Conservation (phyloP, 2,888 invertebrate genomes). For the Meteorus cinctellus region DNA sequence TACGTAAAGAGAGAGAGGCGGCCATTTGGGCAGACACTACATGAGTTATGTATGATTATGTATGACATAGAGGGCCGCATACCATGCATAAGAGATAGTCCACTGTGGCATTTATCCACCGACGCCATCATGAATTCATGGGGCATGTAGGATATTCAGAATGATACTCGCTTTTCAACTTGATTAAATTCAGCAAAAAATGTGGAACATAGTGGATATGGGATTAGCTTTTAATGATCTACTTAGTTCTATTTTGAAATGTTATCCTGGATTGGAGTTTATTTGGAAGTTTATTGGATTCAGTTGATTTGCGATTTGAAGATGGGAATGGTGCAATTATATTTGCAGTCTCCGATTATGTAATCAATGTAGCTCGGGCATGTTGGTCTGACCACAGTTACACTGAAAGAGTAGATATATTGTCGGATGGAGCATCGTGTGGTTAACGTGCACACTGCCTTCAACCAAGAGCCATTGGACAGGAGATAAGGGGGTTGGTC, state of each 20-base stretch:
- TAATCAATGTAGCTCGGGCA: background rate
- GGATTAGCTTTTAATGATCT: background rate
- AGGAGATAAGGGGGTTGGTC: background rate
- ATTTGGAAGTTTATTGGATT: background rate
- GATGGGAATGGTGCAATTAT: background rate
- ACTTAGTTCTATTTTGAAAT: background rate
- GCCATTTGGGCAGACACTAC: conserved; percentile 14
- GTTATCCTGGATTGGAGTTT: background rate
- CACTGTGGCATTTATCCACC: conserved; percentile 8
- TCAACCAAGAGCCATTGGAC: background rate
- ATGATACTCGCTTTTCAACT: background rate
- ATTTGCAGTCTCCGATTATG: background rate
- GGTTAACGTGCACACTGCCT: background rate
- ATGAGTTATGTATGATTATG: conserved; percentile 24
- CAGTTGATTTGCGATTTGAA: background rate
- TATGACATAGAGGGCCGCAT: conserved; percentile 24
- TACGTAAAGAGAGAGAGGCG: background rate
- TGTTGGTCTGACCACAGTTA: background rate
- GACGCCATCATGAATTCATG: conserved; percentile 24
- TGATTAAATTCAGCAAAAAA: background rate
- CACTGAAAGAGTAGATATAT: background rate
- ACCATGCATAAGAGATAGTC: conserved; percentile 24
- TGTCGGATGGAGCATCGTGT: background rate
- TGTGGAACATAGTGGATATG: background rate
- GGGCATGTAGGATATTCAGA: background rate